Percentiles rank a stretch among this genome's conserved stretches.
Conservation (phyloP, 2,797 vertebrate species). For the Brachyrhaphis roseni region DNA sequence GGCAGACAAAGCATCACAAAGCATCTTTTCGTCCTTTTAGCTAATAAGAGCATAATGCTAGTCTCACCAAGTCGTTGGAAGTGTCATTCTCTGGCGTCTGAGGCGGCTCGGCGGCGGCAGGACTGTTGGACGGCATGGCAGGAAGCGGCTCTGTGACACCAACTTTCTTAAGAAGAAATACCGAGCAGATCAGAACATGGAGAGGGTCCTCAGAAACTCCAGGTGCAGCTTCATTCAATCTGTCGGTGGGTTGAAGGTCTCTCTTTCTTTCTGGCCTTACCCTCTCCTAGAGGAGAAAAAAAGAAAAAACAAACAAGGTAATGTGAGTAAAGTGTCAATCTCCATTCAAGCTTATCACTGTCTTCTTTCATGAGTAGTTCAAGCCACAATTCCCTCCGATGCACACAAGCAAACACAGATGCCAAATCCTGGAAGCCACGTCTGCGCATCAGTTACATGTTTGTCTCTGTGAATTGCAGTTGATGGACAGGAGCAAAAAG, state of each 20-base stretch:
- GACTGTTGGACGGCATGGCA: conserved; percentile 79
- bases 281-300: conserved; percentile 48
- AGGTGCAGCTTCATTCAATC: conserved; percentile 71
- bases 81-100: conserved; percentile 69
- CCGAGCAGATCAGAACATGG: conserved; percentile 70
- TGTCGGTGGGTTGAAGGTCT: conserved; percentile 27
- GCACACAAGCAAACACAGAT: conserved; percentile 18
- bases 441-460: conserved; percentile 28
- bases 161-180: conserved; percentile 39
- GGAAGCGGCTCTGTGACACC: conserved; percentile 49
- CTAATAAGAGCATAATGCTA: neutral
- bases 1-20: neutral
- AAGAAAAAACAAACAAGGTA: conserved; percentile 35
- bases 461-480: conserved; percentile 14
- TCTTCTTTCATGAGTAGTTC: conserved; percentile 6
- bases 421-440: conserved; percentile 7
- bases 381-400: neutral
- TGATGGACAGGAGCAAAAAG: conserved; percentile 41
- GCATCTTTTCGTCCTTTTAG: neutral
- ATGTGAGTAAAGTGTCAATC: conserved; percentile 19
- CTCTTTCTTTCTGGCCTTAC: conserved; percentile 44
- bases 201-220: conserved; percentile 56
- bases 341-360: conserved; percentile 3
- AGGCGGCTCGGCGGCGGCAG: conserved; percentile 59
- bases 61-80: conserved; percentile 68